Evolutionary conservation across 2,888 invertebrate species (phyloP), one percentile per base, ranked within the genome.

Genomic region (Limnephilus lunatus): DNA sequence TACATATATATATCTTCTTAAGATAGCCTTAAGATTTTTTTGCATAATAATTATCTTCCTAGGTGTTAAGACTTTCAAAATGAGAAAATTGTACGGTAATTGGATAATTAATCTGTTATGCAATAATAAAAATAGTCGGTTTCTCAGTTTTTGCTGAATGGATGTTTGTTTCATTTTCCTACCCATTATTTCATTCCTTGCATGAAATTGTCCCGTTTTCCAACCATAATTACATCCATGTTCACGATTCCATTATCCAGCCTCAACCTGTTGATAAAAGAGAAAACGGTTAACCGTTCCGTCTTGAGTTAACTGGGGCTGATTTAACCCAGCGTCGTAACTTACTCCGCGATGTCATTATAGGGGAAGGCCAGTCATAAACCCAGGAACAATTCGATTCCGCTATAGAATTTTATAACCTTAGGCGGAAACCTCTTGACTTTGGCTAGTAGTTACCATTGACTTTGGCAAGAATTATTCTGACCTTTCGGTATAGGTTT

Each of bases 261-360:
- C 25, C n/a, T 15, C 82, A 32, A 83, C 82, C 82, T 83, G 82
- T 83, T 83, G 82, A 83, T 68, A 68, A 68, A 25, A 68, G 68
- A 68, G 25, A 32, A 83, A 31, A 25, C 82, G 7, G 31, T 5
- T 15, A 15, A 83, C 31, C 32, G 19, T 83, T 32, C 32, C 82
- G 82, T 15, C 82, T 32, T 35, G 32, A 83, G 82, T 83, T 83
- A 83, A 83, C 82, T 83, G 82, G 11, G 32, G 19, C 31, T 83
- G 30, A 83, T 32, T 83, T 83, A 83, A 83, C 82, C 9, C 32
- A 19, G 9, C 82, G 19, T 83, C 32, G 82, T 83, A 83, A 83
- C 31, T 83, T 32, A 83, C 82, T 14, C 82, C 82, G 31, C 30
- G 15, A 83, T 32, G 32, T 83, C 82, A 32, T 19, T 32, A 83